Base-by-base conservation (phyloP, 2,797 vertebrate genomes). In the Microctenopoma lineatum region DNA sequence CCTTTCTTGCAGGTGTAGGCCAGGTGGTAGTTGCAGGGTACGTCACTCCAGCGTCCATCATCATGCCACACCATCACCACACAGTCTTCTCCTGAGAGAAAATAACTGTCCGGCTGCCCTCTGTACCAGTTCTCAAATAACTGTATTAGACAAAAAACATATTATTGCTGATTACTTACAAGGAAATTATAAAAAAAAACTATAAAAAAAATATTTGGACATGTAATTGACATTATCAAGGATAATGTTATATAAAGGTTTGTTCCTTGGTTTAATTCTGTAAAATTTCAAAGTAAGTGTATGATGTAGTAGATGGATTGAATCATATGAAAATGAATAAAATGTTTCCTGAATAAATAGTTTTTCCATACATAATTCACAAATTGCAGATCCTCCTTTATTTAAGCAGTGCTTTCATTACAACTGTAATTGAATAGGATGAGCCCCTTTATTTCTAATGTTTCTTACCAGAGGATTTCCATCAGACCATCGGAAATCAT, bases 1-100 rank as follows among this genome's bases (percentile, higher is more conserved):
- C 95, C 95, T 92, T 96, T 98, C 85, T 98, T 99, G 94, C 97
- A 99, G 83, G 96, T 97, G 90, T 96, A 99, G 61, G 97, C 93
- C 1, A 99, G 94, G 87, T 98, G 97, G 76, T 98, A 99, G 92
- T 98, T 98, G 86, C 97, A 98, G 45, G 97, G 97, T 0, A 98
- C 96, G 0, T 98, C 97, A 0, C 96, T 99, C 97, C 97, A 99
- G 57, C 94, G 95, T 0, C 97, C 97, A 0, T 92, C 92, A 0
- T 99, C 95, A 1, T 97, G 96, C 96, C 96, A 97, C 60, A 97
- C 95, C 90, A 98, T 96, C 78, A 98, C 97, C 79, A 98, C 97
- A 1, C 97, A 99, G 92, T 98, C 95, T 80, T 99, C 97, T 39
- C 97, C 97, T 0, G 96, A 98, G 39, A 98, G 94, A 54, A 98